phyloP scores from a whole-genome alignment of 1,140 invertebrate genomes.

The Leptopilina clavipes region DNA sequence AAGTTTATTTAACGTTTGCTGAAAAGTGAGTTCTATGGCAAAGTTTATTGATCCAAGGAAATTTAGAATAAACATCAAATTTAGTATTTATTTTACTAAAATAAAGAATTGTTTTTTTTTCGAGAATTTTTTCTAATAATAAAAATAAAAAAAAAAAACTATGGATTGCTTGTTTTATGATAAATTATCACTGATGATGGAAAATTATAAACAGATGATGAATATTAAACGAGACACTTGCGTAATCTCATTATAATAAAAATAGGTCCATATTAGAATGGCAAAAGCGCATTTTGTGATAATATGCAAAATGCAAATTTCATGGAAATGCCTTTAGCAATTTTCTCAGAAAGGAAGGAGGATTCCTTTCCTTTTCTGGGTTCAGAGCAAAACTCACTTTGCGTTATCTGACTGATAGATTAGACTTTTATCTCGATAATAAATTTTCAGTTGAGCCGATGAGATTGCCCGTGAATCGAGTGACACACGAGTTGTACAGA shows the following conservation, averaged over 20 bases:
- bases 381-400: slow-evolving; percentile 29
- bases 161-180: not conserved
- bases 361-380: slow-evolving; percentile 5
- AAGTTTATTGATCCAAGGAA: not conserved
- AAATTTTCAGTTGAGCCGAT: slow-evolving; percentile 10
- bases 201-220: not conserved
- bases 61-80: not conserved
- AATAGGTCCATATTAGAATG: slow-evolving; percentile 15
- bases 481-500: slow-evolving; percentile 21
- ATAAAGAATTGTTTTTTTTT: no score
- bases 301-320: slow-evolving; percentile 30
- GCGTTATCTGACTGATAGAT: slow-evolving; percentile 24
- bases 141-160: not conserved
- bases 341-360: slow-evolving; percentile 2
- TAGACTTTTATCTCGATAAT: slow-evolving; percentile 23
- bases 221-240: not conserved
- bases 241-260: slow-evolving; percentile 17
- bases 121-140: no score
- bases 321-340: slow-evolving; percentile 17
- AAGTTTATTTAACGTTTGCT: no score
- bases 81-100: no score
- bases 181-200: not conserved
- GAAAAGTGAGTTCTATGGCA: no score
- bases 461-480: slow-evolving; percentile 27
- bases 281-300: slow-evolving; percentile 15